Conservation (phyloP, 2,113 vertebrate genomes). For the Cnemophilus loriae region DNA sequence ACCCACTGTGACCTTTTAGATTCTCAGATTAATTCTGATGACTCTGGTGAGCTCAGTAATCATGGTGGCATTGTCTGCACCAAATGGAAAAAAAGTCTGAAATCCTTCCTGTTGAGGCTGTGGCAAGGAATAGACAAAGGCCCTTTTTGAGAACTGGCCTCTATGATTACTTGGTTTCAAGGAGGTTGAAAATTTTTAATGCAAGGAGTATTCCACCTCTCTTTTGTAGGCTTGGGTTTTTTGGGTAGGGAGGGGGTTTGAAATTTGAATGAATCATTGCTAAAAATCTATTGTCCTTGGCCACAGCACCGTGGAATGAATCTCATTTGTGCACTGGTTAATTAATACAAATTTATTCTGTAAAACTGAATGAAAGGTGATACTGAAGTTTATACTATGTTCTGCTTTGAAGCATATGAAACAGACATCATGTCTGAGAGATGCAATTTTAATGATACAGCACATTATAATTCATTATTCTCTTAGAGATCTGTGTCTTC, state of each 20-base stretch:
- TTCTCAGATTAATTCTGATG: not conserved
- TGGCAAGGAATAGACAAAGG: not conserved
- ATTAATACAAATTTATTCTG: not conserved
- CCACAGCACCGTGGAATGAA: not conserved
- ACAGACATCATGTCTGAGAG: not conserved
- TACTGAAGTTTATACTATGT: not conserved
- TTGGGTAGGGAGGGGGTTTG: not conserved
- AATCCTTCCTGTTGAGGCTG: not conserved
- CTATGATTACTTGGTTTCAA: not conserved
- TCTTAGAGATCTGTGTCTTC: not conserved
- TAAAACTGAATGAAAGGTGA: not conserved
- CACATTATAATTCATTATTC: conserved; percentile 23
- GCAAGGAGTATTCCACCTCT: not conserved
- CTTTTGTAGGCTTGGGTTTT: not conserved
- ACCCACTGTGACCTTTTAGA: not conserved
- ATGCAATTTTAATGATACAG: not conserved
- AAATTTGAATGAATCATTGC: not conserved
- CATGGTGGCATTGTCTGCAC: not conserved
- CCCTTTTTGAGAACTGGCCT: not conserved
- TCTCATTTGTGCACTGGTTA: not conserved
- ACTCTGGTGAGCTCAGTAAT: not conserved
- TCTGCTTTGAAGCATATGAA: conserved; percentile 8
- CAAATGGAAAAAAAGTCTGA: not conserved
- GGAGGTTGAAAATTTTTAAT: not conserved
- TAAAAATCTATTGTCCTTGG: not conserved